Evolutionary conservation across 35 echinoderm and acorn worm genomes (phyloP), one percentile per base, ranked within the genome.

Genomic region (Ophiothrix spiculata): DNA sequence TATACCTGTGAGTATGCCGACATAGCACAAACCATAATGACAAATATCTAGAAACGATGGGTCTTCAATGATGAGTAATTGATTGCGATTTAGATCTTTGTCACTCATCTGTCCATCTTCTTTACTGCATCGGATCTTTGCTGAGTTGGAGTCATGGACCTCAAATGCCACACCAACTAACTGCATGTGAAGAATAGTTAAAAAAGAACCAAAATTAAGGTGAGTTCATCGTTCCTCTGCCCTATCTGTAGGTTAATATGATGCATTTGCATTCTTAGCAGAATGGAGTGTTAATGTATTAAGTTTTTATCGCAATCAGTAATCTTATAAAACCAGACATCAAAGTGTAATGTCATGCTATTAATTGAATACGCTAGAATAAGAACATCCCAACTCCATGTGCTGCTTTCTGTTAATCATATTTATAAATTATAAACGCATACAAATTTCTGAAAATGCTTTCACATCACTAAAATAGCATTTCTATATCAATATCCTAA

Each of bases 111-210:
- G 81, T 1, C 36, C 74, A 40, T 35, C 37, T 40, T 23, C 84
- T 56, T 28, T 42, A 32, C 45, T 69, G 78, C 41, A 73, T 75
- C 14, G 25, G 81, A 63, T 74, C 54, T 84, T 23, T 3, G 35
- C 37, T 10, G 36, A 37, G 54, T 84, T 54, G 33, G 96, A 91
- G 77, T 99, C 96, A 56, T 99, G 96, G n/a, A 99, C 80, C 64
- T 99, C 96, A 99, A 94, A 99, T 40, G 92, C 85, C 19, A 99
- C 80, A 31, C 96, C 96, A 83, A 99, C 92, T 79, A 99, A 56
- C 96, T 99, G 64, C 0, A n/a, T 0, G 8, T 46, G 89, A 4
- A 86, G 36, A 35, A 33, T n/a, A n/a, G n/a, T n/a, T n/a, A n/a
- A n/a, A n/a, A n/a, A 33, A 39, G n/a, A 31, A 10, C 29, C 21